Percentiles rank a stretch among this genome's conserved stretches.
phyloP scores from a whole-genome alignment of 2,888 invertebrate genomes.

The Caenorhabditis japonica region DNA sequence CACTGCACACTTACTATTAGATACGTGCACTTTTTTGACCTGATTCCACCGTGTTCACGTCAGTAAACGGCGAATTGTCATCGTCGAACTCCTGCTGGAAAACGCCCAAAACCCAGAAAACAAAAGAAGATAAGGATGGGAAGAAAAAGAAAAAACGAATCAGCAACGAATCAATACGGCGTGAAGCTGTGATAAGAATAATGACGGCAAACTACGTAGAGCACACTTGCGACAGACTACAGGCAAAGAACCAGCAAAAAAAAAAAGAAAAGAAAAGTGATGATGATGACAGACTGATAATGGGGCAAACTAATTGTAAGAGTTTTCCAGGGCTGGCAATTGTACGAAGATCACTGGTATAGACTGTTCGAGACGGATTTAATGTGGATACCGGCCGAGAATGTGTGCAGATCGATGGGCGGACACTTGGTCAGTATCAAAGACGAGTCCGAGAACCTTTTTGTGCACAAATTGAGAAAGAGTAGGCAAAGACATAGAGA shows the following conservation, averaged over 20 bases:
- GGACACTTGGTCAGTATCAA: conserved; percentile 70
- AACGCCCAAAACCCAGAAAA: conserved; percentile 7
- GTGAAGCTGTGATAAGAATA: conserved; percentile 10
- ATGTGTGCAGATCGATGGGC: conserved; percentile 73
- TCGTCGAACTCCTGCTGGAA: conserved; percentile 39
- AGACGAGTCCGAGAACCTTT: conserved; percentile 72
- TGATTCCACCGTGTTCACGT: conserved; percentile 9
- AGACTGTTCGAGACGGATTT: conserved; percentile 72
- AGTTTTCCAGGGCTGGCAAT: conserved; percentile 68
- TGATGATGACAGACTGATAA: conserved; percentile 8
- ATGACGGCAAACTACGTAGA: conserved; percentile 20
- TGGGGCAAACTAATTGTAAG: too few species aligned
- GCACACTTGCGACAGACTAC: too few species aligned
- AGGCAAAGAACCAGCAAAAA: neutral
- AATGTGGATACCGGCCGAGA: conserved; percentile 75
- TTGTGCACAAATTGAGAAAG: conserved; percentile 70
- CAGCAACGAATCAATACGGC: conserved; percentile 14
- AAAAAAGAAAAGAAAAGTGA: conserved; percentile 9
- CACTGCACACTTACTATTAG: neutral
- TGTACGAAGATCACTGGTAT: conserved; percentile 72
- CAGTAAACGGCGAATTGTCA: conserved; percentile 29
- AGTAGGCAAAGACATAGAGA: conserved; percentile 45
- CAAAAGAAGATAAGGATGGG: conserved; percentile 16
- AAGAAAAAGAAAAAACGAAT: conserved; percentile 13
- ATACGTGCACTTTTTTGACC: conserved; percentile 45